Conservation (phyloP, 2,113 vertebrate genomes). For the Centropristis striata region DNA sequence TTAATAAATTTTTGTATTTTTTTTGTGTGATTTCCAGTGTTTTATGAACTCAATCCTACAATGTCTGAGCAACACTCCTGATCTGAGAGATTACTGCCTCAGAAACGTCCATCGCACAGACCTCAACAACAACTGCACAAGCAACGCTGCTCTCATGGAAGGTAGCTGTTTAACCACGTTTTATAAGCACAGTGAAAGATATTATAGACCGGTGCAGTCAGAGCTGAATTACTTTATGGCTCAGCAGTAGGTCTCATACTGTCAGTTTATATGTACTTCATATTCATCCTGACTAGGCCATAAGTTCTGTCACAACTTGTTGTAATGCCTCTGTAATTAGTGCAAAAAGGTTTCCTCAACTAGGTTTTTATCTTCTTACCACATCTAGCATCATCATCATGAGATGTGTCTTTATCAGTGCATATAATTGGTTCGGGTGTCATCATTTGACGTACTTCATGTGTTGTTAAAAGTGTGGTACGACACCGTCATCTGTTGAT, state of each 20-base stretch:
- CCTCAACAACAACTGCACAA: conserved; percentile 88
- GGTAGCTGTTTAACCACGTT: conserved; percentile 76
- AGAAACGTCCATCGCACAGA: conserved; percentile 90
- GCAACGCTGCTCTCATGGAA: conserved; percentile 90
- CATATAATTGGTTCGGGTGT: background rate
- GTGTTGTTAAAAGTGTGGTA: too few species aligned
- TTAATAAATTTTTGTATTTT: background rate
- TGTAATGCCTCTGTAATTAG: too few species aligned
- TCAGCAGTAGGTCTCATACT: background rate
- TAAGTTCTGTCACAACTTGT: background rate
- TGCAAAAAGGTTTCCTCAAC: background rate
- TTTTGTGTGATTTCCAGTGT: conserved; percentile 83
- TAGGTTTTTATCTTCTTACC: background rate
- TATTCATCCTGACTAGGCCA: background rate
- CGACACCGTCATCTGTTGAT: background rate
- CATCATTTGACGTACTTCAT: background rate
- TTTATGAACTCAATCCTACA: conserved; percentile 99
- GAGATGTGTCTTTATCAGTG: background rate
- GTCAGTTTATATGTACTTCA: background rate
- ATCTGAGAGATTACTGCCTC: conserved; percentile 95
- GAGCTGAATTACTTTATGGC: background rate
- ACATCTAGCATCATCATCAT: background rate
- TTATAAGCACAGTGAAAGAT: too few species aligned
- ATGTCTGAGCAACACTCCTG: conserved; percentile 95
- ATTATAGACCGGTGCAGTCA: too few species aligned